These are phyloP conservation scores for Pilophorus perplexus DNA, from an alignment of 2,888 invertebrate genomes.

Conservation along the genomic window DNA sequence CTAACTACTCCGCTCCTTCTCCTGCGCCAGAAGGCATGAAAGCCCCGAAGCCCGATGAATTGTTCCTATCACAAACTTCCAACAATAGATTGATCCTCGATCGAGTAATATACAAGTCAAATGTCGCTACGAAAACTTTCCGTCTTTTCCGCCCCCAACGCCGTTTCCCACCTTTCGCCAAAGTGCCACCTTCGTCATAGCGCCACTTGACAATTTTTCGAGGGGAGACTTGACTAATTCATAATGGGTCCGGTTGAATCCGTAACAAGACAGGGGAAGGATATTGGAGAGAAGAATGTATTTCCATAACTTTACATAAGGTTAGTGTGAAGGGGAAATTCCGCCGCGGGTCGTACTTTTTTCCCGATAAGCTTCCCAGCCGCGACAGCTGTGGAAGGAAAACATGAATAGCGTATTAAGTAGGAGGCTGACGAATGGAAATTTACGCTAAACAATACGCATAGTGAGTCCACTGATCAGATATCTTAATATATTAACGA, in stretches of 20 bases:
- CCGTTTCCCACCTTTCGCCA: too few relatives aligned
- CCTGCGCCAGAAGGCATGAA: too few relatives aligned
- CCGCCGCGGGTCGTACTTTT: constrained; percentile 7
- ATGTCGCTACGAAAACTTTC: not conserved
- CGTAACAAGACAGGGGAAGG: constrained; percentile 23
- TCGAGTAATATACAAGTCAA: not conserved
- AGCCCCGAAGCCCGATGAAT: not conserved
- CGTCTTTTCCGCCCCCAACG: not conserved
- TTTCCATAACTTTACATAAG: constrained; percentile 38
- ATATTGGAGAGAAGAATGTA: constrained; percentile 24
- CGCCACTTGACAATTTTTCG: not conserved
- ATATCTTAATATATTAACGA: not conserved
- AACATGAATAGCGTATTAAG: constrained; percentile 9
- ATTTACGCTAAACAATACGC: too few relatives aligned
- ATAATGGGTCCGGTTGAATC: constrained; percentile 26
- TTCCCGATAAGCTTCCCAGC: not conserved
- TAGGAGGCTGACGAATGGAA: too few relatives aligned
- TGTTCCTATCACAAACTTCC: not conserved
- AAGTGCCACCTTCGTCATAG: too few relatives aligned
- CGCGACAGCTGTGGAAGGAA: not conserved
- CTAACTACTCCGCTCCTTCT: too few relatives aligned
- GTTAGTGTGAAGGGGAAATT: not conserved
- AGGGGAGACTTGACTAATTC: constrained; percentile 25
- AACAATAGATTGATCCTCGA: not conserved
- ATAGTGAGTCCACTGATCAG: not conserved